These are phyloP conservation scores for Poicephalus gulielmi DNA, from an alignment of 2,113 vertebrate species.

Conservation along the genomic window DNA sequence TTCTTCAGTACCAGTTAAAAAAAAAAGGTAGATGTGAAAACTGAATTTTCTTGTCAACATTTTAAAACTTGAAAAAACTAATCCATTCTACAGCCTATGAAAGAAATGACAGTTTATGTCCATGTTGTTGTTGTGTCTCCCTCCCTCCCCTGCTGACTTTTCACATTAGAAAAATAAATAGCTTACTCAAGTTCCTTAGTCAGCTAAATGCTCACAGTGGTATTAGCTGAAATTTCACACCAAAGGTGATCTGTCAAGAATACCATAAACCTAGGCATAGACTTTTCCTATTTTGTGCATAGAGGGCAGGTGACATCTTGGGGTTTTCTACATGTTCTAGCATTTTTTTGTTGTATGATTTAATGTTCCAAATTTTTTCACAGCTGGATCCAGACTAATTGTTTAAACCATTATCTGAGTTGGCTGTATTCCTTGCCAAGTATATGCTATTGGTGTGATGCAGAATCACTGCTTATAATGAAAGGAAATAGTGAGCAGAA, in stretches of 20 bases:
- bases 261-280: neutral
- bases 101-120: neutral
- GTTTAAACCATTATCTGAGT: neutral
- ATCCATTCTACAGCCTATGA: neutral
- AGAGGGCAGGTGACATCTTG: neutral
- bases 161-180: neutral
- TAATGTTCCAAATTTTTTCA: neutral
- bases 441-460: neutral
- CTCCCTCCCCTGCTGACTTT: fast-evolving
- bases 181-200: neutral
- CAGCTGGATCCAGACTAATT: neutral
- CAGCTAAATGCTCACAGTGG: neutral
- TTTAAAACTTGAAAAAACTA: neutral
- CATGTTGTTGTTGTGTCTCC: fast-evolving
- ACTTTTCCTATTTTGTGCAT: neutral
- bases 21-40: neutral
- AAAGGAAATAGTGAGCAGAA: neutral
- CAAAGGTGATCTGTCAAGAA: neutral
- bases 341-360: neutral
- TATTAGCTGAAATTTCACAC: neutral
- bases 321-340: neutral
- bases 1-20: neutral
- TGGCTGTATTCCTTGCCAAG: neutral
- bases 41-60: neutral
- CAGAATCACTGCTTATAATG: neutral